Conservation (phyloP, 2,888 invertebrate genomes). For the Xanthorhoe spadicearia region DNA sequence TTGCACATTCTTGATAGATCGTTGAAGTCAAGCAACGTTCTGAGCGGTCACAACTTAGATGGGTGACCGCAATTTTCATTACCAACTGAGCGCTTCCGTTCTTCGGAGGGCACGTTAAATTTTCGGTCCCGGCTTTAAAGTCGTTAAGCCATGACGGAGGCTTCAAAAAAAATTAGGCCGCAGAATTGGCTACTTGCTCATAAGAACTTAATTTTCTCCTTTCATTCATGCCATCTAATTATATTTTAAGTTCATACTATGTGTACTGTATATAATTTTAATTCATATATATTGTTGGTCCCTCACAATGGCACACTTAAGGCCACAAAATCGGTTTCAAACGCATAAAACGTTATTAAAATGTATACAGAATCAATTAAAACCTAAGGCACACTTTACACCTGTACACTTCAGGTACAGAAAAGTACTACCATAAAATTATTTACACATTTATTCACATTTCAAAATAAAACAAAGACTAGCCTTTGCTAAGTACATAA, state of each 20-base stretch:
- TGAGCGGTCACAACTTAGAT: too few species aligned
- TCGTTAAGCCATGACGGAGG: too few species aligned
- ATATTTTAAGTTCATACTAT: neutral
- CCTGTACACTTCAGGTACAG: conserved; percentile 19
- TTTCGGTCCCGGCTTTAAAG: too few species aligned
- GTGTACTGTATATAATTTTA: neutral
- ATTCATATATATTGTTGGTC: neutral
- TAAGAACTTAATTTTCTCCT: too few species aligned
- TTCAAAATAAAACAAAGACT: conserved; percentile 71
- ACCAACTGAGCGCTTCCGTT: too few species aligned
- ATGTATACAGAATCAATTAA: conserved; percentile 16
- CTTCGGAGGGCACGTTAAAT: too few species aligned
- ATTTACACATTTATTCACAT: conserved; percentile 77
- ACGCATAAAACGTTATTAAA: neutral
- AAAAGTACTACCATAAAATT: conserved; percentile 38
- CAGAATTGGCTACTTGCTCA: too few species aligned
- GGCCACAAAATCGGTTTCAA: conserved; percentile 32
- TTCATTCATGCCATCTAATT: neutral
- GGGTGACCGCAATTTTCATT: too few species aligned
- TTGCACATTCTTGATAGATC: too few species aligned
- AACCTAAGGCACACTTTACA: conserved; percentile 6
- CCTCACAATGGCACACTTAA: conserved; percentile 32
- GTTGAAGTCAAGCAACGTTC: too few species aligned
- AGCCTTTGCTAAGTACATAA: conserved; percentile 79
- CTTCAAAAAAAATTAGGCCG: too few species aligned